Evolutionary conservation across 1,140 invertebrate species (phyloP).

Genomic region (Penaeus vannamei): DNA sequence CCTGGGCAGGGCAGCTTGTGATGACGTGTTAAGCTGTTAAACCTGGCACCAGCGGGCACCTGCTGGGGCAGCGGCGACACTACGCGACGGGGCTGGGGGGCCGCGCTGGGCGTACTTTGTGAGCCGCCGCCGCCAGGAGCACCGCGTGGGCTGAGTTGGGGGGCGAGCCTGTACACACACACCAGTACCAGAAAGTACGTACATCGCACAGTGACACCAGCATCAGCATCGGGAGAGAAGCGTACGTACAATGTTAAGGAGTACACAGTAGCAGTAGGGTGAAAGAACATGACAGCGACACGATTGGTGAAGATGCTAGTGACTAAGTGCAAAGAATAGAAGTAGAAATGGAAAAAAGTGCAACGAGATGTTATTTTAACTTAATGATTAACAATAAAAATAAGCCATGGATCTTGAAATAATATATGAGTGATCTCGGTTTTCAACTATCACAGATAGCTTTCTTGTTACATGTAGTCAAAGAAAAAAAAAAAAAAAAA

Average conservation of each 20-base stretch:
- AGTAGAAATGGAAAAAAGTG: too few species aligned
- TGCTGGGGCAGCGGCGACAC: constrained; percentile 18
- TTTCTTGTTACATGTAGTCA: too few species aligned
- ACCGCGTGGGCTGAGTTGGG: constrained; percentile 18
- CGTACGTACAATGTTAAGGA: background rate
- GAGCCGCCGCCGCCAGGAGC: background rate
- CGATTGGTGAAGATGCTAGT: background rate
- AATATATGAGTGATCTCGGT: too few species aligned
- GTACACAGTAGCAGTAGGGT: constrained; percentile 2
- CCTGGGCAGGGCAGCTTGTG: constrained; percentile 22
- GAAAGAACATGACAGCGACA: background rate
- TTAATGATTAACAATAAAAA: too few species aligned
- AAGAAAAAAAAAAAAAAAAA: too few species aligned
- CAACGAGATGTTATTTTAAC: too few species aligned
- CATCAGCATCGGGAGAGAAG: background rate
- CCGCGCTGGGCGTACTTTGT: background rate
- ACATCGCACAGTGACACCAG: constrained; percentile 29
- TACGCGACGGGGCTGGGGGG: constrained; percentile 7
- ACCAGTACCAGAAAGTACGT: constrained; percentile 27
- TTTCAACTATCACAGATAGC: too few species aligned
- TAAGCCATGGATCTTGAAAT: too few species aligned
- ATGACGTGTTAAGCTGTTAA: constrained; percentile 1
- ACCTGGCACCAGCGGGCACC: background rate
- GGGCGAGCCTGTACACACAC: constrained; percentile 32
- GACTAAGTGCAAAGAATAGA: too few species aligned